Evolutionary conservation across 2,888 invertebrate genomes (phyloP), one percentile per base, ranked within the genome.

Genomic region (Hydrotaea cyrtoneurina): DNA sequence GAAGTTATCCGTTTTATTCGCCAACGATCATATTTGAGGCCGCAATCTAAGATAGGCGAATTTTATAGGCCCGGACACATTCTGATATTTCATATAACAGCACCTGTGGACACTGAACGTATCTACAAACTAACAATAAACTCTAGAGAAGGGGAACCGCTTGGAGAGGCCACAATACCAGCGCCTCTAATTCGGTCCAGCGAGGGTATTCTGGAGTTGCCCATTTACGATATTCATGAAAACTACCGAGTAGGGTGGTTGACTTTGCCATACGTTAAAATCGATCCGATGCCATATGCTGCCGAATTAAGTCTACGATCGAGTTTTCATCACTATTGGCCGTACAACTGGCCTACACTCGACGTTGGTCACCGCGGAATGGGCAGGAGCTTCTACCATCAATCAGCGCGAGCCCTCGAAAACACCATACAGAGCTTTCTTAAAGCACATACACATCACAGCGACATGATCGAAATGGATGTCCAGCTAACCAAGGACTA

Each of bases 401-500:
- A 96, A 90, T 95, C 96, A 90, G 96, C 98, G 80, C 94, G 97
- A 0, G 39, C 86, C 0, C 82, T 89, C 87, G 99, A 99, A 93
- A 99, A 99, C 92, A 99, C 99, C 15, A 95, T 99, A 88, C 97
- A 97, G 71, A 99, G 99, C 62, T 94, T 98, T 89, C 96, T 97
- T 91, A 95, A 96, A 80, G 99, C 98, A 81, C 96, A 96, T 69
- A 94, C 95, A 83, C 96, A 96, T 91, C 98, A 99, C 83, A 98
- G 98, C 77, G 99, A 99, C 91, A 96, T 97, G 94, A 97, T 99
- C 53, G 99, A 99, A 92, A 97, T 99, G 93, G 99, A 99, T 93
- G 98, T 99, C 55, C 98, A 99, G 91, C 93, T 99, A 84, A 98
- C 98, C 87, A 97, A 97, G 93, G 99, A 99, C 92, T 94, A 96